phyloP scores from a whole-genome alignment of 2,888 invertebrate species.

The Pediacus dermestoides region DNA sequence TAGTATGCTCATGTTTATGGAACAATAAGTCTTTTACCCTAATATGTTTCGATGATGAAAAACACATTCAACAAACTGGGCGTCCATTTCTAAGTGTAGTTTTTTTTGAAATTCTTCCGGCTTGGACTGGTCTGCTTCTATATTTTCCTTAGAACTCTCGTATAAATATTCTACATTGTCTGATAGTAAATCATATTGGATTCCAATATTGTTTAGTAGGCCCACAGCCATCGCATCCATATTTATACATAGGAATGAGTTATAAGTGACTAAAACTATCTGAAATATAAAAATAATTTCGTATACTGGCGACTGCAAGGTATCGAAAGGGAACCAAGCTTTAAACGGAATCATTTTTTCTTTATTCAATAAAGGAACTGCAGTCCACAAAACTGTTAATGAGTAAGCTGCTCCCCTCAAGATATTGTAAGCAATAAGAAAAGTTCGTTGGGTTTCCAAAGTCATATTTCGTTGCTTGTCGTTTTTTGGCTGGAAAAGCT shows the following conservation, averaged over 20 bases:
- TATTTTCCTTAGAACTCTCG: too few species aligned
- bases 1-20: too few species aligned
- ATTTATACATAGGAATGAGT: neutral
- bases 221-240: slow-evolving; percentile 4
- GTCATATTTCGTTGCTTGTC: neutral
- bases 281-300: slow-evolving; percentile 1
- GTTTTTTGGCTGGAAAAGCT: neutral
- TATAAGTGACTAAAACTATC: neutral
- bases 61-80: neutral
- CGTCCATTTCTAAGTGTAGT: too few species aligned
- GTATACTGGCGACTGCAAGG: slow-evolving; percentile 1
- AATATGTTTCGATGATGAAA: neutral
- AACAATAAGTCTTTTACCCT: too few species aligned
- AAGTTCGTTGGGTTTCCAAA: neutral
- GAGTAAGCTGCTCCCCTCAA: neutral
- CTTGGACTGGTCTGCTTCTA: too few species aligned
- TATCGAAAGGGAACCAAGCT: slow-evolving; percentile 2
- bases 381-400: neutral
- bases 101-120: neutral
- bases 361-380: neutral
- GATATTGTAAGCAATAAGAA: neutral
- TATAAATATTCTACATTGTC: slow-evolving; percentile 5
- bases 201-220: slow-evolving; percentile 2
- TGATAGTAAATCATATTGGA: neutral
- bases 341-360: slow-evolving; percentile 1